These are phyloP conservation scores for Timandra comae DNA, from an alignment of 2,888 invertebrate genomes.

Conservation along the genomic window DNA sequence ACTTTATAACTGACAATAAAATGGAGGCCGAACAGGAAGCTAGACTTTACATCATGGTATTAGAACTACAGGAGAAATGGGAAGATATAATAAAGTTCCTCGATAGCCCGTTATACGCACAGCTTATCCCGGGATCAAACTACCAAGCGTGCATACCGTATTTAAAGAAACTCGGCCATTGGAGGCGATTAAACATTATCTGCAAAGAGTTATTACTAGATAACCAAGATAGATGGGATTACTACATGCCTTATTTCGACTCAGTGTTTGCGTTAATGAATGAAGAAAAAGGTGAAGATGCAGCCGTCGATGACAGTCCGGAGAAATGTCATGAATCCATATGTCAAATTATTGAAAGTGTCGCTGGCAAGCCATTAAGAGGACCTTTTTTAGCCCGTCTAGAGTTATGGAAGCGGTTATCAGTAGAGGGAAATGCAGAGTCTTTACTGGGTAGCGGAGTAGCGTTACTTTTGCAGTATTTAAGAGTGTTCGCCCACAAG, in stretches of 20 bases:
- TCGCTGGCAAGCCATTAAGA: conserved; percentile 74
- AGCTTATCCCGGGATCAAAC: conserved; percentile 81
- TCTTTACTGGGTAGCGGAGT: conserved; percentile 78
- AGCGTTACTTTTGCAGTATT: conserved; percentile 86
- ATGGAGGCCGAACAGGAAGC: conserved; percentile 96
- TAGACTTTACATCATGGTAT: conserved; percentile 90
- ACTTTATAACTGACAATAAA: conserved; percentile 90
- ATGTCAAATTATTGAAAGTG: conserved; percentile 70
- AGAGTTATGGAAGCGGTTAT: conserved; percentile 82
- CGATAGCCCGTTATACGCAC: conserved; percentile 84
- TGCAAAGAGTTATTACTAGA: conserved; percentile 85
- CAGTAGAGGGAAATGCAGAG: conserved; percentile 71
- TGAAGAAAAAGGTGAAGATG: conserved; percentile 37
- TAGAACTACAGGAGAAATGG: conserved; percentile 85
- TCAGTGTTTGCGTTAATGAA: conserved; percentile 81
- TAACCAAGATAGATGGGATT: conserved; percentile 85
- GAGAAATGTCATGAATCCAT: conserved; percentile 68
- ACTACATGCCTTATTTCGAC: conserved; percentile 83
- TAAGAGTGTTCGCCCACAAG: conserved; percentile 88
- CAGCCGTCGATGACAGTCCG: conserved; percentile 51
- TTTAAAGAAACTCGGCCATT: conserved; percentile 82
- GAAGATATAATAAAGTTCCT: conserved; percentile 88
- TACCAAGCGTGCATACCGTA: conserved; percentile 84
- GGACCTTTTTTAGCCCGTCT: conserved; percentile 91
- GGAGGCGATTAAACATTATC: conserved; percentile 84